These are phyloP conservation scores for Ornithorhynchus anatinus DNA, from an alignment of 2,113 vertebrate species.

Conservation along the genomic window DNA sequence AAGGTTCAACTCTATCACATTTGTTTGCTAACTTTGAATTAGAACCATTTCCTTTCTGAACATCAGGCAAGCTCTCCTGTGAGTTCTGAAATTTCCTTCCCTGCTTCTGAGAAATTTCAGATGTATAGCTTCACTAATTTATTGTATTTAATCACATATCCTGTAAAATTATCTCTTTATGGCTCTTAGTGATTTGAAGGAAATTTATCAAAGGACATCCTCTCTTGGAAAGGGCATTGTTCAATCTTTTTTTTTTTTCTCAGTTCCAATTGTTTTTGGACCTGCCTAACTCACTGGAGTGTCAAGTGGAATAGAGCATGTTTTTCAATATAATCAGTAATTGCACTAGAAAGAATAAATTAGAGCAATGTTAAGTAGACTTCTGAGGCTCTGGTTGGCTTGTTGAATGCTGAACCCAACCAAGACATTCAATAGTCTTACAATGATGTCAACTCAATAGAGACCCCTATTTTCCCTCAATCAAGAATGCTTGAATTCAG, in stretches of 20 bases:
- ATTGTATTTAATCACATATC: slow-evolving; percentile 57
- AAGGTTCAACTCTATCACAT: background rate
- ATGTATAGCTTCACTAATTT: slow-evolving; percentile 41
- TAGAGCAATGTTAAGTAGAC: slow-evolving; percentile 22
- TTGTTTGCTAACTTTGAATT: no score
- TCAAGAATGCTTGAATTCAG: background rate
- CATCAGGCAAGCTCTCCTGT: slow-evolving; percentile 14
- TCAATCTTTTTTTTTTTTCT: slow-evolving; percentile 38
- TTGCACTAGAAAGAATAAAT: slow-evolving; percentile 38
- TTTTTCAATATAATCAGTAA: slow-evolving; percentile 25
- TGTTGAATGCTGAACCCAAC: slow-evolving; percentile 31
- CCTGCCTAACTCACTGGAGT: slow-evolving; percentile 8
- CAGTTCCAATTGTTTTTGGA: slow-evolving; percentile 17
- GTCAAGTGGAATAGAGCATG: slow-evolving; percentile 7
- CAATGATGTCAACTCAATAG: background rate
- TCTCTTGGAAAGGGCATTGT: slow-evolving; percentile 30
- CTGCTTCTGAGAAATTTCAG: slow-evolving; percentile 40
- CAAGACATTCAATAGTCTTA: background rate
- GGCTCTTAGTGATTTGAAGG: slow-evolving; percentile 41
- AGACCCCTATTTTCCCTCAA: background rate
- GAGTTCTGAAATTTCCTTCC: slow-evolving; percentile 30
- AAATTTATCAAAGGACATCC: slow-evolving; percentile 48
- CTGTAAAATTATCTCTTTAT: slow-evolving; percentile 33
- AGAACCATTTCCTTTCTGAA: slow-evolving; percentile 44
- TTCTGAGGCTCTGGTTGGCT: slow-evolving; percentile 25